Conservation (phyloP, 2,113 vertebrate species). For the Oxygymnocypris stewartii region DNA sequence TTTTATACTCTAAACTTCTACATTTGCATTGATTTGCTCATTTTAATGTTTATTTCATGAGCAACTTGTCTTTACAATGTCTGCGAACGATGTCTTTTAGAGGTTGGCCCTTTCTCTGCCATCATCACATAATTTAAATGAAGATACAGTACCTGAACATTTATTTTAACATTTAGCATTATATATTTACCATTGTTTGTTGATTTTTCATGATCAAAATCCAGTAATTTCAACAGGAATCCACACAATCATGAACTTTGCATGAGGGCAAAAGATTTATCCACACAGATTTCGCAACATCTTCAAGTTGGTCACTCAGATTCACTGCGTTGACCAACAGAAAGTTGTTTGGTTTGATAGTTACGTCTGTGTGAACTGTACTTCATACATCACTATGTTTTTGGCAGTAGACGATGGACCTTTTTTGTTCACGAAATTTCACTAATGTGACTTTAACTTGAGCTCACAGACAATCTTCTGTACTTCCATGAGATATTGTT, state of each 20-base stretch:
- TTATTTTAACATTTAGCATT: neutral
- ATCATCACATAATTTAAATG: neutral
- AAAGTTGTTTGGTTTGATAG: neutral
- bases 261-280: neutral
- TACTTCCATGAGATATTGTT: neutral
- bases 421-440: neutral
- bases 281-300: neutral
- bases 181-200: neutral
- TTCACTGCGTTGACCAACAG: neutral
- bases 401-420: neutral
- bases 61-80: neutral
- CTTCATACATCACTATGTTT: neutral
- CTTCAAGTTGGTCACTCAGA: neutral
- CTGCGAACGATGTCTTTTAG: neutral
- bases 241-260: neutral
- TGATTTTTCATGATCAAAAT: neutral
- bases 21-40: neutral
- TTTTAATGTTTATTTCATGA: neutral
- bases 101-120: neutral
- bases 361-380: neutral
- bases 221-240: neutral
- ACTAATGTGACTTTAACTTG: neutral
- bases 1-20: neutral
- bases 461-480: neutral
- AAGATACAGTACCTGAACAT: neutral